phyloP scores from a whole-genome alignment of 2,113 vertebrate genomes.

The Rhagologus leucostigma region DNA sequence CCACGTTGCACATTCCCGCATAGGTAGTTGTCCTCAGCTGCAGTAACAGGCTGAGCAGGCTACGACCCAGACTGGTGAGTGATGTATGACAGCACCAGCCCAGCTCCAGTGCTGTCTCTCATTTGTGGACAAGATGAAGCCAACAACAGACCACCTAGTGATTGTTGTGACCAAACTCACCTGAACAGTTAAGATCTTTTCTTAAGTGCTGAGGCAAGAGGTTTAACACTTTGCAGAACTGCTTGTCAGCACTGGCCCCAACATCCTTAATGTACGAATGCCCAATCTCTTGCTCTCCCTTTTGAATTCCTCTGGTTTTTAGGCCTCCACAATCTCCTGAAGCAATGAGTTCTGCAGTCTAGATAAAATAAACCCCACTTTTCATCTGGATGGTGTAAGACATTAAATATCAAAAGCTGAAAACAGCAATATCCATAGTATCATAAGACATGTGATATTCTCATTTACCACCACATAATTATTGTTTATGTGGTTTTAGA shows the following conservation, averaged over 20 bases:
- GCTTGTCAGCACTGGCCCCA: not conserved
- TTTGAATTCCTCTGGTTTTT: not conserved
- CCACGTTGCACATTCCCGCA: not conserved
- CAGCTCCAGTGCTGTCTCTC: not conserved
- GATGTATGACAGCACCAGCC: not conserved
- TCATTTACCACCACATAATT: not conserved
- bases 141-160: not conserved
- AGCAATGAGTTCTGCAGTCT: not conserved
- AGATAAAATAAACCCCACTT: not conserved
- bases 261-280: not conserved
- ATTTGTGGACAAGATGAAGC: not conserved
- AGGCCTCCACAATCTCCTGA: not conserved
- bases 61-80: not conserved
- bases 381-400: not conserved
- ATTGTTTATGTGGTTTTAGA: not conserved
- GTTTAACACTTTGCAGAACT: not conserved
- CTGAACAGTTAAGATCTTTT: not conserved
- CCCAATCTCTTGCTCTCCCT: not conserved
- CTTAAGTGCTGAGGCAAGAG: not conserved
- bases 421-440: not conserved
- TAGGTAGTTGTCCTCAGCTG: not conserved
- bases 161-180: not conserved
- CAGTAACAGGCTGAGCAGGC: not conserved
- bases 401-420: constrained; percentile 22
- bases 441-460: not conserved